Base-by-base conservation (phyloP, 2,888 invertebrate genomes). In the Zaprionus bogoriensis region DNA sequence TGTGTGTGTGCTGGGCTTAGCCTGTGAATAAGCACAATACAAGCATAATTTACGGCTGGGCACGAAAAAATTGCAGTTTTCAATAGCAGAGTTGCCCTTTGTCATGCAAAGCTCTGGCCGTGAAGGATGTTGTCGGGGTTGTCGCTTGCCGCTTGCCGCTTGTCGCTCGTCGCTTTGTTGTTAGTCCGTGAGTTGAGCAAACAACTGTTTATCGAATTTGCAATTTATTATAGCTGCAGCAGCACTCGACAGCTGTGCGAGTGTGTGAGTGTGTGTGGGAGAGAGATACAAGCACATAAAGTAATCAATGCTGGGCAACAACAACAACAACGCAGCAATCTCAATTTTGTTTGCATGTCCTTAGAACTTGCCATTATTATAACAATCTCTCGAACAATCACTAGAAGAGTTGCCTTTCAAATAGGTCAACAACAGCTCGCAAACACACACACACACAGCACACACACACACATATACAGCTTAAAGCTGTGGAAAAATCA, bases 301-400 rank as follows among this genome's bases (percentile, higher is more conserved):
- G 48, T 28, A 59, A 50, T 55, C 64, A 50, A 44, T 14, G 30
- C 20, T 30, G 3, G 28, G 1, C 17, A 47, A 45, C n/a, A 7
- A 10, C 10, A 38, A 39, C 14, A 23, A 42, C 10, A 28, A 7
- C 6, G 6, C 6, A 9, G 23, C 45, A 50, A 25, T 19, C 14
- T 55, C 44, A 51, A 59, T 53, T 54, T 51, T 25, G 47, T 62
- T 61, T 64, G 36, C 60, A 36, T 64, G 47, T 58, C 58, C 65
- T 65, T 58, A 38, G 54, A 51, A 62, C 67, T 67, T 58, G 65
- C 30, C 71, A 85, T 68, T 81, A 82, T 76, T 63, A 68, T 57
- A 82, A 67, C 46, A 51, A 79, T 64, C 66, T 58, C 48, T 67
- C 57, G 25, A 44, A 25, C 7, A 42, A 20, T 44, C 12, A 22